Percentiles rank a stretch among this genome's conserved stretches.
phyloP scores from a whole-genome alignment of 2,113 vertebrate genomes.

The Platichthys flesus region DNA sequence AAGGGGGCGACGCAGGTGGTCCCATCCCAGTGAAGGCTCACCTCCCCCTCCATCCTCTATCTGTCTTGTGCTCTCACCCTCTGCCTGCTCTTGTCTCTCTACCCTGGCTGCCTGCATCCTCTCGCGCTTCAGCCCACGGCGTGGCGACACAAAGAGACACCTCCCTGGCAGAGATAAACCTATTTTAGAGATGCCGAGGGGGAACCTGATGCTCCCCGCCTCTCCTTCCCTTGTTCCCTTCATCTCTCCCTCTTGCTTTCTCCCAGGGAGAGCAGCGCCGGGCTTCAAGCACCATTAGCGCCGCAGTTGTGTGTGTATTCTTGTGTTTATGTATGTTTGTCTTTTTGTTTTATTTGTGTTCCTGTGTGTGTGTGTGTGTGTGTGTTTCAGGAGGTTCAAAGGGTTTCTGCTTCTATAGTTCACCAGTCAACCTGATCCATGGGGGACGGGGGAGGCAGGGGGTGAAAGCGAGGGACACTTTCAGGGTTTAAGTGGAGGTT shows the following conservation, averaged over 20 bases:
- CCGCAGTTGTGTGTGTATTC: slow-evolving; percentile 66
- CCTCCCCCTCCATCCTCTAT: slow-evolving; percentile 59
- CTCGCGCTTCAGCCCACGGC: slow-evolving; percentile 63
- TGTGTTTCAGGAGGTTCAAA: slow-evolving; percentile 53
- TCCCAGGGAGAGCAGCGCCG: slow-evolving; percentile 55
- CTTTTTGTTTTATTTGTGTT: slow-evolving; percentile 34
- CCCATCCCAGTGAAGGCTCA: slow-evolving; percentile 62
- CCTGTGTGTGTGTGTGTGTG: no score
- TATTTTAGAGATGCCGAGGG: slow-evolving; percentile 63
- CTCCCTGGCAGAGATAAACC: slow-evolving; percentile 81
- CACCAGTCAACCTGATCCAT: slow-evolving; percentile 69
- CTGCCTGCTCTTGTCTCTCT: slow-evolving; percentile 63
- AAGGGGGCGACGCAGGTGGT: slow-evolving; percentile 79
- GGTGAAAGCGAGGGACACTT: slow-evolving; percentile 41
- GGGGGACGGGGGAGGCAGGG: slow-evolving; percentile 22
- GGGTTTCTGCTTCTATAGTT: slow-evolving; percentile 53
- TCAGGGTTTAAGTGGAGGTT: slow-evolving; percentile 50
- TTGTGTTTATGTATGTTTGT: slow-evolving; percentile 65
- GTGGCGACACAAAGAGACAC: slow-evolving; percentile 75
- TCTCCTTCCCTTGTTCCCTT: slow-evolving; percentile 47
- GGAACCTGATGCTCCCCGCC: slow-evolving; percentile 61
- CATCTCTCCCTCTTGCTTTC: slow-evolving; percentile 43
- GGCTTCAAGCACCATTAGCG: slow-evolving; percentile 78
- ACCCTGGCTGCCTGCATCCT: slow-evolving; percentile 72
- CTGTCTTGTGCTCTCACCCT: slow-evolving; percentile 71